Evolutionary conservation across 2,113 vertebrate genomes (phyloP).

Genomic region (Microtus ochrogaster): DNA sequence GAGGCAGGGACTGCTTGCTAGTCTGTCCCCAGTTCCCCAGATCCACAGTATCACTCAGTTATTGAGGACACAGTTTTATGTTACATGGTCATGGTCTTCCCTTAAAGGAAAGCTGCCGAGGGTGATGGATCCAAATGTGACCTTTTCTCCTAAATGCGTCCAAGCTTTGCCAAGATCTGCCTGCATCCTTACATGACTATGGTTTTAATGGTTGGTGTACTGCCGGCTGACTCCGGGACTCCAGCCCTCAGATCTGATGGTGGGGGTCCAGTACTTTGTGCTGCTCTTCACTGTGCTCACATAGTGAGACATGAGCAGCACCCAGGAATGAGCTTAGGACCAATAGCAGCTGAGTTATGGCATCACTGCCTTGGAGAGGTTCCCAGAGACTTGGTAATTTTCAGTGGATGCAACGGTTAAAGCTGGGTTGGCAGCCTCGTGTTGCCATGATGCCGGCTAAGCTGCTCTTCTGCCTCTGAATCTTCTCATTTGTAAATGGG

Average conservation of each 20-base stretch:
- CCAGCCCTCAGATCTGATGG: slow-evolving; percentile 58
- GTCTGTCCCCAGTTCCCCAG: slow-evolving; percentile 45
- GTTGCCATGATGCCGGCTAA: neutral
- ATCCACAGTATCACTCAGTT: slow-evolving; percentile 66
- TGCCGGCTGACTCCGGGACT: slow-evolving; percentile 59
- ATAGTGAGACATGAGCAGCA: slow-evolving; percentile 47
- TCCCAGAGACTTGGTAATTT: slow-evolving; percentile 18
- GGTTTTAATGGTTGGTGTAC: slow-evolving; percentile 59
- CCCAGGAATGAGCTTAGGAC: slow-evolving; percentile 68
- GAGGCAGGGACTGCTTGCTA: slow-evolving; percentile 51
- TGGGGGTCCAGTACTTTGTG: slow-evolving; percentile 50
- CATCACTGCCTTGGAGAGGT: slow-evolving; percentile 54
- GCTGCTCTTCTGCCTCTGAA: neutral
- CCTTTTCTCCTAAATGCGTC: slow-evolving; percentile 63
- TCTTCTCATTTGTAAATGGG: slow-evolving; percentile 6
- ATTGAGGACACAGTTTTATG: slow-evolving; percentile 64
- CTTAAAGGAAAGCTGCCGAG: slow-evolving; percentile 68
- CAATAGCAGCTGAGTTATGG: slow-evolving; percentile 64
- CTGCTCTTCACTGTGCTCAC: slow-evolving; percentile 63
- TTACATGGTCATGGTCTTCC: slow-evolving; percentile 52
- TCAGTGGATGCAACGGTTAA: slow-evolving; percentile 4
- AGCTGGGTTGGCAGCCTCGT: slow-evolving; percentile 13
- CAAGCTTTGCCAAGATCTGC: slow-evolving; percentile 51
- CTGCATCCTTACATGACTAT: slow-evolving; percentile 49
- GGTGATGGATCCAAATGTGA: slow-evolving; percentile 59